phyloP scores from a whole-genome alignment of 2,797 vertebrate genomes.

The Paratrypauchen microcephalus region DNA sequence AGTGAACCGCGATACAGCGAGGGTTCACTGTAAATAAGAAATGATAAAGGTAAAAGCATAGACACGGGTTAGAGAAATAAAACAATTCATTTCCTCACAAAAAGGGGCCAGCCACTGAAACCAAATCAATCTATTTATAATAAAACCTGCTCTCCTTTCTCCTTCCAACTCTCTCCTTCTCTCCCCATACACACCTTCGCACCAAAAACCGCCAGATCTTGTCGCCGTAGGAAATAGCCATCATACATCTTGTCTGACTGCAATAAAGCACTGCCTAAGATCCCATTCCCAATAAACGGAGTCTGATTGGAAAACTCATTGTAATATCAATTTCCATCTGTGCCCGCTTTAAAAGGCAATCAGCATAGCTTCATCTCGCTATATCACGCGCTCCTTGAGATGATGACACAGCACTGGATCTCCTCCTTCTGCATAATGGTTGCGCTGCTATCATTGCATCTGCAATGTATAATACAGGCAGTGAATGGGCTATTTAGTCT shows the following conservation, averaged over 20 bases:
- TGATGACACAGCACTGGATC: conserved; percentile 83
- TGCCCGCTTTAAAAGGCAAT: conserved; percentile 82
- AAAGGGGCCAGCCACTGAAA: conserved; percentile 38
- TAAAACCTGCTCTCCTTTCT: conserved; percentile 56
- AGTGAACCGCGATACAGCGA: too few relatives aligned
- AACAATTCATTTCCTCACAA: conserved; percentile 64
- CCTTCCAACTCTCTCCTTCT: conserved; percentile 15
- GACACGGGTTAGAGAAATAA: conserved; percentile 51
- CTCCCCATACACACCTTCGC: conserved; percentile 33
- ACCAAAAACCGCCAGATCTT: conserved; percentile 61
- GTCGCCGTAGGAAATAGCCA: conserved; percentile 76
- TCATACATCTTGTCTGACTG: conserved; percentile 81
- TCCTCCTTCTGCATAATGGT: conserved; percentile 79
- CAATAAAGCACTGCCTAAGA: conserved; percentile 78
- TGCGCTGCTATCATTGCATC: conserved; percentile 81
- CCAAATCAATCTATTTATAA: conserved; percentile 67
- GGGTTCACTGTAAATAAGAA: too few relatives aligned
- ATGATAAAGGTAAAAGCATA: conserved; percentile 50
- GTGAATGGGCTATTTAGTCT: conserved; percentile 80
- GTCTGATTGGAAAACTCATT: conserved; percentile 85
- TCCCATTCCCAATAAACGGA: conserved; percentile 82
- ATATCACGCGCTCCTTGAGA: conserved; percentile 82
- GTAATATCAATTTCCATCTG: conserved; percentile 85
- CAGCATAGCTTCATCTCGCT: conserved; percentile 81
- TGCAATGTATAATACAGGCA: conserved; percentile 81